Base-by-base conservation (phyloP, 30 jellyfish, hydroid and myxozoan species). In the Phacellophora camtschatica region DNA sequence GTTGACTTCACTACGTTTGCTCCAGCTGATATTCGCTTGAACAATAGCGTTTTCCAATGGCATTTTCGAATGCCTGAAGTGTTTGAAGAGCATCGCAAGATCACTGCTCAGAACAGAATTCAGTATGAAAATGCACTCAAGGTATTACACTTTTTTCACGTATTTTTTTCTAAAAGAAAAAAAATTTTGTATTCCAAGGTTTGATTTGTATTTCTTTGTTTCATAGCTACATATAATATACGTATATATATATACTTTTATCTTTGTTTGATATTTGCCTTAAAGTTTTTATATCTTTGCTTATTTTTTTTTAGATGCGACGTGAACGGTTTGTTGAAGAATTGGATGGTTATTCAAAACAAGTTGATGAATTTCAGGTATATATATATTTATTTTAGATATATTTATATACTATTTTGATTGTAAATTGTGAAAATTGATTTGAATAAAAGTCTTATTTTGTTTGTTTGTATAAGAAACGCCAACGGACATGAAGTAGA, bases 51-150 rank as follows among this genome's bases (percentile, higher is more conserved):
- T 16, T 92, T 92, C 72, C 98, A 92, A 61, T 92, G 98, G 98
- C 98, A 92, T 37, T 97, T 85, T 45, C 65, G 98, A 39, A 92
- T 92, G 98, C 98, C 98, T 0, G 96, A 92, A 66, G 98, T 92
- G 15, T 92, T 92, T 62, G 95, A 92, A 29, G 98, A 92, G 56
- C 98, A 92, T 74, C 89, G 92, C 9, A 92, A 85, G 63, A 92
- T 92, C 83, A 76, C 86, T 43, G 32, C 85, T 23, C 83, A 83
- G 34, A 92, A 92, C 78, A 71, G 89, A 56, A 23, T 51, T 50
- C 97, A 92, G 53, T 92, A 75, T 69, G 98, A 92, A 56, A 92
- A 92, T 56, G 98, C 98, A 2, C 71, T 90, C 23, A 86, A 84
- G 83, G 95, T 83, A 51, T 48, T 20, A 0, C n/a, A n/a, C n/a